Conservation (phyloP, 2,888 invertebrate genomes). For the Morinoia aosen region DNA sequence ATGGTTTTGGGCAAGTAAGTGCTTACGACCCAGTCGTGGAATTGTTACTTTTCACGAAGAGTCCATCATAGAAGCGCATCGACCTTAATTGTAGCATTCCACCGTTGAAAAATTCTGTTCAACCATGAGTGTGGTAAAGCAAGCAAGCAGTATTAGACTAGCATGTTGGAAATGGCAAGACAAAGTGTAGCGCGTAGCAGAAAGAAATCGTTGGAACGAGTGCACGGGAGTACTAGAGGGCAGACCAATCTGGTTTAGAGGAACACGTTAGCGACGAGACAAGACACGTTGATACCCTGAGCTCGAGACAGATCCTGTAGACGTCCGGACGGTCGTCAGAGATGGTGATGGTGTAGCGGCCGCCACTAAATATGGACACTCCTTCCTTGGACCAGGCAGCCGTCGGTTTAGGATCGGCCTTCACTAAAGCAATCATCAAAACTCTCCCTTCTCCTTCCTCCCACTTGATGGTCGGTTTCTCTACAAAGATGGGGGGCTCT, state of each 20-base stretch:
- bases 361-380: constrained; percentile 60
- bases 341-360: constrained; percentile 63
- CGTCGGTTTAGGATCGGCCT: constrained; percentile 73
- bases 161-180: constrained; percentile 17
- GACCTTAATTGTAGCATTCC: not conserved
- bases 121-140: constrained; percentile 1
- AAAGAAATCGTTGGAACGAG: not conserved
- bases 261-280: constrained; percentile 37
- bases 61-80: not conserved
- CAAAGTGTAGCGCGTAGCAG: constrained; percentile 2
- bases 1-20: not conserved
- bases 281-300: constrained; percentile 65
- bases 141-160: constrained; percentile 20
- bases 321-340: constrained; percentile 64
- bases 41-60: constrained; percentile 4
- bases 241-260: constrained; percentile 30
- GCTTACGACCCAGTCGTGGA: constrained; percentile 3
- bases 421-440: constrained; percentile 88
- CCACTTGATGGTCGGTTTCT: constrained; percentile 76
- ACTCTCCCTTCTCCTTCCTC: constrained; percentile 81
- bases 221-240: constrained; percentile 12
- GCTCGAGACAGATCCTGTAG: constrained; percentile 67
- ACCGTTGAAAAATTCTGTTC: not conserved
- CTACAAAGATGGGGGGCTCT: constrained; percentile 91
- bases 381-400: constrained; percentile 79